Conservation (phyloP, 2,113 vertebrate species). For the Oreochromis niloticus region DNA sequence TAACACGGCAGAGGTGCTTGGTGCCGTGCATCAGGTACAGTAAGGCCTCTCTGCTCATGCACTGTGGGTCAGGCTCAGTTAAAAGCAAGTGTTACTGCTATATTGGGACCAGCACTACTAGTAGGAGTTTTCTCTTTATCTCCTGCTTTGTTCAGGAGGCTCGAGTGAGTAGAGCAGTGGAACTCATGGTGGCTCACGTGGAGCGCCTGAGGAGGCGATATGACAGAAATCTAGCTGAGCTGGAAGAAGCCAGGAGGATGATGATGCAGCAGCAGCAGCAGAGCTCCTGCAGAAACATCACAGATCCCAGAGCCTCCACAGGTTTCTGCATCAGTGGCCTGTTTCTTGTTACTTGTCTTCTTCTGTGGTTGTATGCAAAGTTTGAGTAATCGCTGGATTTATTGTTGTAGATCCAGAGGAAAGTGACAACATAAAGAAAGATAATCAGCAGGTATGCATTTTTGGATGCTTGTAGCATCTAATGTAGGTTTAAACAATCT, state of each 20-base stretch:
- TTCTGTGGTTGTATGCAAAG: background rate
- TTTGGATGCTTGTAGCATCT: background rate
- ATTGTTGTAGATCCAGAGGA: constrained; percentile 71
- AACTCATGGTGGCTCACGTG: constrained; percentile 83
- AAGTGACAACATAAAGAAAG: constrained; percentile 39
- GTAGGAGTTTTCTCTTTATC: background rate
- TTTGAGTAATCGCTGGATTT: background rate
- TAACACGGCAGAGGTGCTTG: constrained; percentile 76
- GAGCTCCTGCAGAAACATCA: constrained; percentile 54
- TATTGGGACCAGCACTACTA: background rate
- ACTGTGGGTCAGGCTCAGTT: background rate
- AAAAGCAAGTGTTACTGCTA: background rate
- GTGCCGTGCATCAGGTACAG: constrained; percentile 81
- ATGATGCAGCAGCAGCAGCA: constrained; percentile 64
- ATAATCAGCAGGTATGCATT: constrained; percentile 63
- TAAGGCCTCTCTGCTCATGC: background rate
- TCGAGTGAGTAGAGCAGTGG: constrained; percentile 74
- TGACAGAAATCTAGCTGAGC: constrained; percentile 64
- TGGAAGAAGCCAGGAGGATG: constrained; percentile 76
- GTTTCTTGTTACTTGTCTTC: background rate
- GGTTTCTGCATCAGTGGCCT: background rate
- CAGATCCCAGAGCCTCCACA: constrained; percentile 55
- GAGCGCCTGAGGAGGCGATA: constrained; percentile 77
- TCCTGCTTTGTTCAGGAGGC: constrained; percentile 69
- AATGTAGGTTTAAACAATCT: background rate